Conservation (phyloP, 2,113 vertebrate species). For the Brevimyrus niger region DNA sequence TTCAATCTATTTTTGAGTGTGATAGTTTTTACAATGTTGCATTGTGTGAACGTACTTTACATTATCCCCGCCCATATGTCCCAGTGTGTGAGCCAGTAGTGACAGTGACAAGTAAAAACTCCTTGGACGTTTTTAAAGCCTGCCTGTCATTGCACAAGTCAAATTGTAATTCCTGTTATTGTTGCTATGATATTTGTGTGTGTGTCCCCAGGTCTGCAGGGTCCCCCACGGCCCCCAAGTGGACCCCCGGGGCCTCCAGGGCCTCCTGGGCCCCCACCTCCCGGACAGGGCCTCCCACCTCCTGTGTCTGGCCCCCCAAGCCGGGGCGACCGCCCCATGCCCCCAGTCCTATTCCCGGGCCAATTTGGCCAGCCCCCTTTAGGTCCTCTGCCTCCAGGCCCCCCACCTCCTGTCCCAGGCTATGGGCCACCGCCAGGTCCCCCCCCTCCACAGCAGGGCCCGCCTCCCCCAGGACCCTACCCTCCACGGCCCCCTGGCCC, state of each 20-base stretch:
- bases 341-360: conserved; percentile 93
- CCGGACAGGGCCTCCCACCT: conserved; percentile 88
- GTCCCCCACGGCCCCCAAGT: conserved; percentile 86
- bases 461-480: conserved; percentile 88
- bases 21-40: neutral
- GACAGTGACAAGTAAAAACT: neutral
- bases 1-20: neutral
- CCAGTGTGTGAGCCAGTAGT: neutral
- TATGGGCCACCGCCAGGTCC: conserved; percentile 91
- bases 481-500: conserved; percentile 89
- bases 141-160: neutral
- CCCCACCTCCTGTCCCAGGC: conserved; percentile 78
- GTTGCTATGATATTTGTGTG: conserved; percentile 15
- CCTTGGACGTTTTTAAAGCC: neutral
- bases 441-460: conserved; percentile 90
- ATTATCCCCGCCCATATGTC: neutral
- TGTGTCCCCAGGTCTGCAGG: conserved; percentile 69
- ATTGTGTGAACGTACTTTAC: neutral
- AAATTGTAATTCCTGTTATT: neutral
- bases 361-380: conserved; percentile 93
- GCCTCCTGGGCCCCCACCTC: conserved; percentile 88
- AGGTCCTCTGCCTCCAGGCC: conserved; percentile 88
- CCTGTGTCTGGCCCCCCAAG: conserved; percentile 85
- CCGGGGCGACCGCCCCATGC: conserved; percentile 90
- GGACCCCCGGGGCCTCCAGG: conserved; percentile 90